Percentiles rank a stretch among this genome's conserved stretches.
Evolutionary conservation across 2,797 vertebrate species (phyloP).

Genomic region (Coendou prehensilis): DNA sequence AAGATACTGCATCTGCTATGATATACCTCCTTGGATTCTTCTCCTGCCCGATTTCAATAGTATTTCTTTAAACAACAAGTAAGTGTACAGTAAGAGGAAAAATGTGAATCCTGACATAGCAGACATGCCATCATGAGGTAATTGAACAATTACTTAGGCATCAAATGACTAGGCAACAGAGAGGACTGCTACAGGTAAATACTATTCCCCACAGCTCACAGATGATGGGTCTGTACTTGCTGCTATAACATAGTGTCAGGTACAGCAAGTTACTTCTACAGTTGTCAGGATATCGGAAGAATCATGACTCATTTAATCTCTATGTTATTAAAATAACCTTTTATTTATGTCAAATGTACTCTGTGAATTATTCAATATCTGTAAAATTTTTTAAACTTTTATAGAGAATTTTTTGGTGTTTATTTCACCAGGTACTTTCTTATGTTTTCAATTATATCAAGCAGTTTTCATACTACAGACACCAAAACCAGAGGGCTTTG

Average conservation of each 20-base stretch:
- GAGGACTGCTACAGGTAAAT: neutral
- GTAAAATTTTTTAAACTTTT: slow-evolving; percentile 37
- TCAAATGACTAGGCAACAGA: neutral
- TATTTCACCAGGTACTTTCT: neutral
- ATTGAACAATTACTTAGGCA: neutral
- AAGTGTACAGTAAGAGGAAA: neutral
- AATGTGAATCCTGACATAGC: neutral
- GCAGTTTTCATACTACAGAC: neutral
- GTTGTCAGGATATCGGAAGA: neutral
- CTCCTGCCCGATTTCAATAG: neutral
- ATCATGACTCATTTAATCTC: slow-evolving; percentile 40
- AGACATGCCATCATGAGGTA: neutral
- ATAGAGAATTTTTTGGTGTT: neutral
- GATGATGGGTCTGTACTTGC: neutral
- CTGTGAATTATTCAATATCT: slow-evolving; percentile 66
- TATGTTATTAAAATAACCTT: slow-evolving; percentile 77
- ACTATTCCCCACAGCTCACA: neutral
- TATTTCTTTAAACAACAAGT: neutral
- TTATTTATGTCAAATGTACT: slow-evolving; percentile 65
- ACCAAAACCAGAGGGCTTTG: neutral
- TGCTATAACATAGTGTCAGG: neutral
- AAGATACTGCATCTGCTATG: neutral
- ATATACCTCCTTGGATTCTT: neutral
- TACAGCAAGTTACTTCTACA: neutral
- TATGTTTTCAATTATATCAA: slow-evolving; percentile 4